Conservation (phyloP, 2,113 vertebrate genomes). For the Enhydra lutris region DNA sequence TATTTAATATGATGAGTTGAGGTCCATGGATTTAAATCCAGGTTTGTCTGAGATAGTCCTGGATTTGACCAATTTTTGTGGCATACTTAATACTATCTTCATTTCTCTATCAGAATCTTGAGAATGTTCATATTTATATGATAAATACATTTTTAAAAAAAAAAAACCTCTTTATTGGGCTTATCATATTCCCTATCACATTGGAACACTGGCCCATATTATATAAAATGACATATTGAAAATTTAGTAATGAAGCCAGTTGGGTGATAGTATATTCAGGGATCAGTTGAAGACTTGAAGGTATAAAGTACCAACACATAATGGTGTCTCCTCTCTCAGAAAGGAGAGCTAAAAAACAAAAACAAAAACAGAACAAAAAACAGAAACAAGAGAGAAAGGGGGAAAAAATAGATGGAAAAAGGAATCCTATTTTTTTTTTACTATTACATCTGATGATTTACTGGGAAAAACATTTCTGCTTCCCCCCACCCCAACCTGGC, state of each 20-base stretch:
- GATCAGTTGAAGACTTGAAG: neutral
- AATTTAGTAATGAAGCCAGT: neutral
- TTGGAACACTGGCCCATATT: neutral
- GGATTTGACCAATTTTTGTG: neutral
- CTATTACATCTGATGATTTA: neutral
- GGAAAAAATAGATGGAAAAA: neutral
- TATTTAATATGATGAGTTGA: neutral
- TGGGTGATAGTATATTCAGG: neutral
- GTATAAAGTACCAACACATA: accelerated
- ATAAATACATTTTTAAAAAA: neutral
- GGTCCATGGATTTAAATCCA: neutral
- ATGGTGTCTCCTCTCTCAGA: neutral
- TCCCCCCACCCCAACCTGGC: neutral
- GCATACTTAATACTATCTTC: neutral
- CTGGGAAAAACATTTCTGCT: neutral
- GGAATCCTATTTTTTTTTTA: neutral
- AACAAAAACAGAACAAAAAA: neutral
- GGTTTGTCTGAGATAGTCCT: neutral
- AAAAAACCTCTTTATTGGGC: neutral
- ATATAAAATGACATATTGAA: neutral
- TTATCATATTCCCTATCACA: neutral
- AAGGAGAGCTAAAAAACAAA: neutral
- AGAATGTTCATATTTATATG: neutral
- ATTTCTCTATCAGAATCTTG: neutral
- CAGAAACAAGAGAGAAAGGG: neutral